A percentile compares a stretch with the other conserved stretches of the same genome.
Evolutionary conservation across 2,113 vertebrate species (phyloP).

Genomic region (Grus americana): DNA sequence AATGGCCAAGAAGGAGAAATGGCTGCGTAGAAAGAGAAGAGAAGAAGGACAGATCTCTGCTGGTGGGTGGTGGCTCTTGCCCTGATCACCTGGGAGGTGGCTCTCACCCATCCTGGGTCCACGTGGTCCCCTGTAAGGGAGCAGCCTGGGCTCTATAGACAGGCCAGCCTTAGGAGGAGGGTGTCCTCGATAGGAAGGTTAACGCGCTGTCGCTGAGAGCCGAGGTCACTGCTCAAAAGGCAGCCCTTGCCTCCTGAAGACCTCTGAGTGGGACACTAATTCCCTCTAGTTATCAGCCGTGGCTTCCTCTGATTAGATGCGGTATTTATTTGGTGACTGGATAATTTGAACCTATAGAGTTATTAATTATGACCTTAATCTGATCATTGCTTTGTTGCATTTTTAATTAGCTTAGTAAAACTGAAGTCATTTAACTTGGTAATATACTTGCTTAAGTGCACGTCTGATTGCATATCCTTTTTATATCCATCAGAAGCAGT

Average conservation of each 20-base stretch:
- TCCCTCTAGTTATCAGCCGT: neutral
- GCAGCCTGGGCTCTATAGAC: neutral
- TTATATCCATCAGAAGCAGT: conserved; percentile 13
- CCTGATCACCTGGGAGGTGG: neutral
- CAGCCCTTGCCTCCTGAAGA: neutral
- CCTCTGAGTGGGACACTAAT: neutral
- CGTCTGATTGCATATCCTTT: conserved; percentile 33
- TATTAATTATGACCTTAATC: conserved; percentile 69
- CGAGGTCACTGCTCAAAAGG: neutral
- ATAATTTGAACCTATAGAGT: conserved; percentile 45
- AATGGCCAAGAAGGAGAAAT: neutral
- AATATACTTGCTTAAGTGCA: conserved; percentile 51
- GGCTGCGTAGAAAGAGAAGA: neutral
- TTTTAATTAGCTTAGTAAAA: conserved; percentile 67
- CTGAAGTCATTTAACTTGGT: conserved; percentile 29
- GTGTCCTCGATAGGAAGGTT: neutral
- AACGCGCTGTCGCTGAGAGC: fast-evolving
- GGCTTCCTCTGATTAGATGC: neutral
- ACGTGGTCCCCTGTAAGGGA: neutral
- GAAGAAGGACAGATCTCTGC: neutral
- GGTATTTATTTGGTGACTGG: conserved; percentile 45
- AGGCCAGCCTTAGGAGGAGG: neutral
- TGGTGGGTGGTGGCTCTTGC: neutral
- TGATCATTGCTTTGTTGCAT: conserved; percentile 56
- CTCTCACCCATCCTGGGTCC: neutral